Evolutionary conservation across 2,888 invertebrate species (phyloP), one percentile per base, ranked within the genome.

Genomic region (Agonopterix subpropinquella): DNA sequence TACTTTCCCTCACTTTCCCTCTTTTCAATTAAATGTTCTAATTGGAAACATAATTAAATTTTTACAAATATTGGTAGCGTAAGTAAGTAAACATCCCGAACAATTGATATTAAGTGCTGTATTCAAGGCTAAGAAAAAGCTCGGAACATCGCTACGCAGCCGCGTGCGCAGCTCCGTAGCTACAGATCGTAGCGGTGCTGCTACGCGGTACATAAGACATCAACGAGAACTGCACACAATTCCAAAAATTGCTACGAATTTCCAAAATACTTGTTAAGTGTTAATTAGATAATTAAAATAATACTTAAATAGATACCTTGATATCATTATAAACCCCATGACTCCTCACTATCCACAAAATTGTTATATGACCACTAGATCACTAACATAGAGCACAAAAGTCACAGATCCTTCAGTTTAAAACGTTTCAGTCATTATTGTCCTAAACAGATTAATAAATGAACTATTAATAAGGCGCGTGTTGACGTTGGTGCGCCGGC

Each of bases 351-450:
- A 61, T 69, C 64, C 73, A 73, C 65, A 60, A 62, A 28, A 28
- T 28, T 28, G 50, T 57, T 56, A 58, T 46, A 65, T 63, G 64
- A 61, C 64, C 74, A 77, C 77, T 69, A 69, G 61, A 61, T 62
- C 79, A 79, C 79, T 69, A 53, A 65, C 73, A 77, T 76, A 64
- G 62, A 67, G 67, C 74, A 78, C 79, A 68, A 70, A 58, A 70
- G 64, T 62, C 75, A 77, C 78, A 62, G 53, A 61, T 61, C 56
- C 49, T 65, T 63, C 60, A 67, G 63, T 60, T 58, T n/a, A 47
- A 43, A 45, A 43, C 18, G 5, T 45, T 13, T 13, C 18, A 37
- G 47, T 45, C 49, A 53, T 53, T 48, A 42, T 50, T 53, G 44
- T 11, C 11, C 8, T 18, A 36, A n/a, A 43, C 28, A 36, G 13